phyloP scores from a whole-genome alignment of 2,113 vertebrate genomes.

The Ceyx margarethae region DNA sequence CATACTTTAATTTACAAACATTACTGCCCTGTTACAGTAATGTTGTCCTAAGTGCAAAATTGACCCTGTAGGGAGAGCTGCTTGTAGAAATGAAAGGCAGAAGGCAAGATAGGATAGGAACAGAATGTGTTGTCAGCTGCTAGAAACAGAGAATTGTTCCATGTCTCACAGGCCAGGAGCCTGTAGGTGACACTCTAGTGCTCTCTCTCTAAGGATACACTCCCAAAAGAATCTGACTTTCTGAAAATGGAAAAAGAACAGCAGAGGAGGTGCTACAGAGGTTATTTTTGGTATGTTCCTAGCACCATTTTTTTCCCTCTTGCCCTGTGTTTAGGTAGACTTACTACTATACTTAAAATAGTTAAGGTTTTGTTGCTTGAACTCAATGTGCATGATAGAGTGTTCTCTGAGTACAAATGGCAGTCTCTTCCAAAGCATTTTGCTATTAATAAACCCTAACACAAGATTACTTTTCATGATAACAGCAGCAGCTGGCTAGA shows the following conservation, averaged over 20 bases:
- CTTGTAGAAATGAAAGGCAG: background rate
- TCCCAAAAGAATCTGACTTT: background rate
- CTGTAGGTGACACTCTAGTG: background rate
- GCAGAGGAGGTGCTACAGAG: background rate
- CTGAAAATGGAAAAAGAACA: background rate
- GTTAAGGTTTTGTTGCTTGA: background rate
- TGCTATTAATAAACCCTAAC: constrained; percentile 79
- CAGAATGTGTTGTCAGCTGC: background rate
- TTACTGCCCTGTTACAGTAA: background rate
- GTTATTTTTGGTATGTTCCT: background rate
- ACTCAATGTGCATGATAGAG: constrained; percentile 17
- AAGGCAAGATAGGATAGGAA: background rate
- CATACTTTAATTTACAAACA: background rate
- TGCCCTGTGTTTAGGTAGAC: background rate
- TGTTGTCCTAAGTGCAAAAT: background rate
- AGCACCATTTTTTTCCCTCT: background rate
- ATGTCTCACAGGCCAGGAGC: background rate
- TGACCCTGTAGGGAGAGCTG: background rate
- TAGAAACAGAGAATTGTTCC: background rate
- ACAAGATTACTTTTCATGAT: constrained; percentile 70
- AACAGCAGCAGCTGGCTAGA: constrained; percentile 77
- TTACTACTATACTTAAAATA: background rate
- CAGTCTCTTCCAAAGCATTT: constrained; percentile 59
- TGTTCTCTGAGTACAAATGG: constrained; percentile 56
- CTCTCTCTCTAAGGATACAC: background rate